phyloP scores from a whole-genome alignment of 2,113 vertebrate genomes.

The Gallinago paraguaiae region DNA sequence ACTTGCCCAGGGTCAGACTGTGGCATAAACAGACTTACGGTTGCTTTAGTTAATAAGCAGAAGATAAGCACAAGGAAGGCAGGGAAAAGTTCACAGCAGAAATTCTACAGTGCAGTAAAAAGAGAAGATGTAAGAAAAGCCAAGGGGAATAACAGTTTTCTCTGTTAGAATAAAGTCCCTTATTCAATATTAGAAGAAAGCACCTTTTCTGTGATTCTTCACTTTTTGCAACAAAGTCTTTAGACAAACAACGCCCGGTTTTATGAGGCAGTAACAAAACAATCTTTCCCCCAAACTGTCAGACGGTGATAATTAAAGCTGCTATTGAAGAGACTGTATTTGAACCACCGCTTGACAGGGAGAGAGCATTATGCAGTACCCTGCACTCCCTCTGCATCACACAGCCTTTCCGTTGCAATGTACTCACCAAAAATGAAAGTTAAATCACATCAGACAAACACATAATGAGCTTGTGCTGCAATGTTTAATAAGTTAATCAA shows the following conservation, averaged over 20 bases:
- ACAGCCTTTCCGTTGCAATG: not conserved
- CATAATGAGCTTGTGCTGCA: constrained; percentile 51
- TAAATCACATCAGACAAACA: constrained; percentile 59
- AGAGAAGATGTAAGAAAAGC: not conserved
- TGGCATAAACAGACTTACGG: not conserved
- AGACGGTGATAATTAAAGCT: constrained; percentile 37
- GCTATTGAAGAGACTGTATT: not conserved
- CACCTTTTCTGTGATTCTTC: not conserved
- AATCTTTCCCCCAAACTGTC: not conserved
- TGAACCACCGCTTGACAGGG: not conserved
- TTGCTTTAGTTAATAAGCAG: not conserved
- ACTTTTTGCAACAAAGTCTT: not conserved
- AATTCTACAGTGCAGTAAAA: not conserved
- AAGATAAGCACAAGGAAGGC: not conserved
- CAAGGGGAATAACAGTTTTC: not conserved
- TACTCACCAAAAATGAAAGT: constrained; percentile 37
- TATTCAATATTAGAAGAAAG: not conserved
- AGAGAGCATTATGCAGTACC: not conserved
- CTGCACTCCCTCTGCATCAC: not conserved
- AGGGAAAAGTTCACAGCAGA: not conserved
- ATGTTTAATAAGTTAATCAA: constrained; percentile 66
- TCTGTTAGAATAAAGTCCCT: not conserved
- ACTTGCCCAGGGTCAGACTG: not conserved
- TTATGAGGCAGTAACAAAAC: constrained; percentile 9
- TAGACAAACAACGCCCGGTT: not conserved